A percentile compares a stretch with the other conserved stretches of the same genome.
Evolutionary conservation across 2,888 invertebrate genomes (phyloP).

Genomic region (Melinaea menophilus): DNA sequence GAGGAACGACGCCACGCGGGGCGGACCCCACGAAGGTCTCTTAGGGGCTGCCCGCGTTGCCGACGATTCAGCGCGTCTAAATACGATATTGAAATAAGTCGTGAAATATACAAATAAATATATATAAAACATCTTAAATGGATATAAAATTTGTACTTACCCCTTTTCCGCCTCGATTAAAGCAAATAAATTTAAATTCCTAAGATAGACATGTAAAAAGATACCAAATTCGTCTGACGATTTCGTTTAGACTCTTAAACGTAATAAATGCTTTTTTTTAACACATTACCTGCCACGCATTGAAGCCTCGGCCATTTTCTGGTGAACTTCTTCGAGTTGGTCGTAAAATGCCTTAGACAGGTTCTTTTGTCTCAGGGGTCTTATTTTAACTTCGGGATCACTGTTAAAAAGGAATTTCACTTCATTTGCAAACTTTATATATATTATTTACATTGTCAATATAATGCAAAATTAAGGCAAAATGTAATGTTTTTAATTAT

Average conservation of each 20-base stretch:
- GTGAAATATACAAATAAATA: no score
- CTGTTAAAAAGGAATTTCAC: slow-evolving; percentile 36
- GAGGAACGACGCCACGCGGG: slow-evolving; percentile 64
- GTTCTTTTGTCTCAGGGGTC: slow-evolving; percentile 81
- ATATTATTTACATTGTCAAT: background rate
- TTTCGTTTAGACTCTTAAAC: background rate
- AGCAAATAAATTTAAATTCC: slow-evolving; percentile 61
- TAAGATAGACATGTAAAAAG: slow-evolving; percentile 54
- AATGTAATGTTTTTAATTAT: background rate
- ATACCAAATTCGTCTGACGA: background rate
- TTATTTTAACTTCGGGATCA: slow-evolving; percentile 65
- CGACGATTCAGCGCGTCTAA: slow-evolving; percentile 58
- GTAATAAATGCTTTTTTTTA: background rate
- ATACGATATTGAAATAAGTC: background rate
- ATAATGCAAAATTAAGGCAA: background rate
- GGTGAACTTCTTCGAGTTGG: slow-evolving; percentile 76
- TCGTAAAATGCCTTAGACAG: slow-evolving; percentile 76
- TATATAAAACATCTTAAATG: background rate
- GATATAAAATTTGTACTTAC: slow-evolving; percentile 45
- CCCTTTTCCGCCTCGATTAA: slow-evolving; percentile 48
- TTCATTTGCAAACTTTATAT: no score
- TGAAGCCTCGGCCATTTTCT: slow-evolving; percentile 78
- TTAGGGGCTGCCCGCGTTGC: slow-evolving; percentile 47
- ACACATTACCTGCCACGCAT: slow-evolving; percentile 71
- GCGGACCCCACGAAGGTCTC: slow-evolving; percentile 58